phyloP scores from a whole-genome alignment of 2,888 invertebrate species.

The Nomada fabriciana region DNA sequence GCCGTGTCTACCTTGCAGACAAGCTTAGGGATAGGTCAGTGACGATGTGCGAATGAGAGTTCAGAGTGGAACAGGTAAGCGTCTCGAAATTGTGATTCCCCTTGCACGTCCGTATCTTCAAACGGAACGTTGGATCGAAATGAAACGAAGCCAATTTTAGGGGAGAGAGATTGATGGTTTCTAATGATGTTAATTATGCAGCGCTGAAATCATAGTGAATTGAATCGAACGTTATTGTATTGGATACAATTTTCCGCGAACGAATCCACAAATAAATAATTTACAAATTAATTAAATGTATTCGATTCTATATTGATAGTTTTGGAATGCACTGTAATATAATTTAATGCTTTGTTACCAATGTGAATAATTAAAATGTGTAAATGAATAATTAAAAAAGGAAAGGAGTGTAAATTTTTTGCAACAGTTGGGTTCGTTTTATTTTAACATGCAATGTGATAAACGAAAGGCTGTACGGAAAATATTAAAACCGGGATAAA shows the following conservation, averaged over 20 bases:
- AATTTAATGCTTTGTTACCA: no score
- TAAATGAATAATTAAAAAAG: no score
- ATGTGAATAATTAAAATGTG: no score
- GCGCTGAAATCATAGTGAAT: background rate
- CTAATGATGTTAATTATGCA: background rate
- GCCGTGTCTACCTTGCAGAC: background rate
- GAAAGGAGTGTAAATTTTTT: no score
- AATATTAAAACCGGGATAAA: no score
- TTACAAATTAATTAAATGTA: no score
- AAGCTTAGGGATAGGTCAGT: constrained; percentile 8
- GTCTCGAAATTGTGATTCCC: background rate
- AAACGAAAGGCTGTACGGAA: no score
- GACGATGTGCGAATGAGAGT: constrained; percentile 1
- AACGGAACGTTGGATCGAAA: background rate
- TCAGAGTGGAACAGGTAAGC: background rate
- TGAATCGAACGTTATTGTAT: background rate
- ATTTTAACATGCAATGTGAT: no score
- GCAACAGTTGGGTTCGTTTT: no score
- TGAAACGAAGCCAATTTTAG: background rate
- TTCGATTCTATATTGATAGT: no score
- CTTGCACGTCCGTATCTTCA: background rate
- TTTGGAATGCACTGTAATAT: no score
- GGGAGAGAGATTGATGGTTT: background rate
- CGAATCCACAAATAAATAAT: no score
- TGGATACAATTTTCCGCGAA: background rate